These are phyloP conservation scores for Drosophila picticornis DNA, from an alignment of 2,888 invertebrate genomes.

Conservation along the genomic window DNA sequence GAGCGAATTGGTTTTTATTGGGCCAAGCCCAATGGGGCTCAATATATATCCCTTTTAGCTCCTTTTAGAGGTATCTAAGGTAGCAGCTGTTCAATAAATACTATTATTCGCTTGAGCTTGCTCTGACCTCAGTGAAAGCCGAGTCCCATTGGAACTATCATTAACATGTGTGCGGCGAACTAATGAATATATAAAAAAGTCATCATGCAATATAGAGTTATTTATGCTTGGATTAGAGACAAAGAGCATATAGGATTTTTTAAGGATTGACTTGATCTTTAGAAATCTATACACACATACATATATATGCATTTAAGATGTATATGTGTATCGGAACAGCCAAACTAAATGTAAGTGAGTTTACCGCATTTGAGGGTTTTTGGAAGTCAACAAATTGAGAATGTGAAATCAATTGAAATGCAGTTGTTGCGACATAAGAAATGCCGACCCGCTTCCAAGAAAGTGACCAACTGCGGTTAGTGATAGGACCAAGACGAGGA, in stretches of 20 bases:
- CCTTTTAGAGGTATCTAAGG: not conserved
- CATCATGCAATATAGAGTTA: not conserved
- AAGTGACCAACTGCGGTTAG: constrained; percentile 77
- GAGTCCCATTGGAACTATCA: not conserved
- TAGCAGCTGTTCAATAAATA: not conserved
- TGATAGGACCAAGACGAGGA: constrained; percentile 43
- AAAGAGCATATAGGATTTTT: not conserved
- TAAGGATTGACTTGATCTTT: not conserved
- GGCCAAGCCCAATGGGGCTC: constrained; percentile 3
- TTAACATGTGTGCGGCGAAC: not conserved
- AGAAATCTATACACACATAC: not conserved
- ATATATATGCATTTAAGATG: not conserved
- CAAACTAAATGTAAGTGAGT: not conserved
- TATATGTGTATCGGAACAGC: not conserved
- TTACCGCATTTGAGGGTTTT: constrained; percentile 12
- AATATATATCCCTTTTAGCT: not conserved
- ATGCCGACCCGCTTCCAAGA: constrained; percentile 62
- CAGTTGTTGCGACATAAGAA: constrained; percentile 52
- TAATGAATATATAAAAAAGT: not conserved
- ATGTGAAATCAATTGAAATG: constrained; percentile 55
- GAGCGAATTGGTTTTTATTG: constrained; percentile 40
- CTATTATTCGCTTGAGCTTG: not conserved
- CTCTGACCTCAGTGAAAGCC: not conserved
- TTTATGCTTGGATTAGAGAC: not conserved
- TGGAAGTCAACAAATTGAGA: constrained; percentile 29